Evolutionary conservation across 2,113 vertebrate genomes (phyloP), one percentile per base, ranked within the genome.

Genomic region (Prochilodus magdalenae): DNA sequence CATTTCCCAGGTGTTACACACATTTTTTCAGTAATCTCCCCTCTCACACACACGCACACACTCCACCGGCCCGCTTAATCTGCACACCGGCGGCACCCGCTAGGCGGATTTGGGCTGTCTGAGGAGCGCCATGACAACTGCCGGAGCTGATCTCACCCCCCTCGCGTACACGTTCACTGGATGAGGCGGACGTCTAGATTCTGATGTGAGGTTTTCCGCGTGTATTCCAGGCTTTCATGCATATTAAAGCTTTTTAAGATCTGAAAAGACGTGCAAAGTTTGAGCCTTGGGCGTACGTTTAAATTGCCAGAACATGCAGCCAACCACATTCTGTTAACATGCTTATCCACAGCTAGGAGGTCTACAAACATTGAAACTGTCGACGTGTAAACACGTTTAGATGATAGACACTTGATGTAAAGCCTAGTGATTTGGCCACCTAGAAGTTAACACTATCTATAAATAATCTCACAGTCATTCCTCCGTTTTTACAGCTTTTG

Each of bases 1-100:
- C 87, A 90, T 92, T 91, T 91, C 91, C 92, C 91, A 93, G 92
- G 91, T 93, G 91, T 88, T 87, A 89, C 90, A 93, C 90, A 92
- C 88, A 92, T 93, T 91, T 92, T 75, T 84, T 77, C 87, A 86
- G 85, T 92, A 92, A 94, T 93, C 92, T 89, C 88, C 88, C 84
- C 90, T 91, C 26, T 63, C 71, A 77, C 33, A 77, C 78, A 80
- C 70, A 55, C 20, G 26, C 72, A 73, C 47, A 73, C 72, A 73
- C 72, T 55, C 75, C 44, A 70, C 73, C 71, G 49, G 79, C 36
- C 53, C 27, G 59, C 87, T 87, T 90, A 90, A 92, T 93, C 90
- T 90, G 87, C 81, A 84, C 82, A 77, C 81, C 73, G 86, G 87
- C 83, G 87, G 85, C 82, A 83, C 79, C 84, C 63, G 75, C 79